These are phyloP conservation scores for Chloroceryle inda DNA, from an alignment of 2,797 vertebrate genomes.

Conservation along the genomic window DNA sequence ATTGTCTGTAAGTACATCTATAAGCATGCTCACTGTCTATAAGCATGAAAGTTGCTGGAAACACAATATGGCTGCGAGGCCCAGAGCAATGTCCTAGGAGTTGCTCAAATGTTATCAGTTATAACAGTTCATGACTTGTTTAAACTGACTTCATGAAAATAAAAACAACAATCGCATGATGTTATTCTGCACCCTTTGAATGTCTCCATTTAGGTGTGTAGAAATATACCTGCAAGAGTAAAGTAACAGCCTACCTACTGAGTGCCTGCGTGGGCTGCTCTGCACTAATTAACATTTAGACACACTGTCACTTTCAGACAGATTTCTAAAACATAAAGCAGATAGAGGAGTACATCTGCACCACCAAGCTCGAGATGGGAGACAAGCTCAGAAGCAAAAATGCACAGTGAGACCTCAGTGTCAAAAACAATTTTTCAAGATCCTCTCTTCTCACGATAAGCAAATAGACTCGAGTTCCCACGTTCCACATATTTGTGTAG, in stretches of 20 bases:
- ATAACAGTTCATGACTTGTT: neutral
- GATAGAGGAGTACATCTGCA: neutral
- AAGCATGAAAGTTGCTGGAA: neutral
- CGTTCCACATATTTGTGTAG: neutral
- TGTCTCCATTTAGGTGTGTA: neutral
- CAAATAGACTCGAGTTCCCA: neutral
- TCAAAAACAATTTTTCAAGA: constrained; percentile 18
- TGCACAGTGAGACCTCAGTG: neutral
- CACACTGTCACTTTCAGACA: neutral
- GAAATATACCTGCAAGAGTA: neutral
- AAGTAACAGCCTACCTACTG: neutral
- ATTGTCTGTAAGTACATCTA: too few relatives aligned
- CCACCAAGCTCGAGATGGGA: neutral
- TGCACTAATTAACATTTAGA: neutral
- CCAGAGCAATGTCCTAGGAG: neutral
- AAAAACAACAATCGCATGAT: neutral
- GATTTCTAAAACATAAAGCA: neutral
- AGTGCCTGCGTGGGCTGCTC: neutral
- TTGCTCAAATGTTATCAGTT: neutral
- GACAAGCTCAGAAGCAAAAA: neutral
- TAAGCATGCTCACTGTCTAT: neutral
- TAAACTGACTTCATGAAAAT: neutral
- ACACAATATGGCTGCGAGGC: neutral
- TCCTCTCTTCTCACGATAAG: neutral
- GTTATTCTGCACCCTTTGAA: neutral